Evolutionary conservation across 2,888 invertebrate genomes (phyloP), one percentile per base, ranked within the genome.

Genomic region (Cetonia aurata): DNA sequence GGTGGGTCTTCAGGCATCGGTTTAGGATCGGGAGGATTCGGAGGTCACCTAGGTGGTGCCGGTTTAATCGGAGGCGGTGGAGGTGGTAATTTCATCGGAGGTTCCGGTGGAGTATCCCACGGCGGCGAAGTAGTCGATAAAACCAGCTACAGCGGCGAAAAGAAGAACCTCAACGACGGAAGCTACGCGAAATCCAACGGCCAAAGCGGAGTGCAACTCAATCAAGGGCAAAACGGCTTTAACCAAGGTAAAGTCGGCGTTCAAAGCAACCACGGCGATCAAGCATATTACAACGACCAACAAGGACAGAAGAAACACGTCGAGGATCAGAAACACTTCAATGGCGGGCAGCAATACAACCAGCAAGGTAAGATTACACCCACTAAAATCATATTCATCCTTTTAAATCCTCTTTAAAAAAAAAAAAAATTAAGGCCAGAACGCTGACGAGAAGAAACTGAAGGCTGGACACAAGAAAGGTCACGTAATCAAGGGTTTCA

Each of bases 401-500:
- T 44, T 44, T 44, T 44, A 70, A 59, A 70, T 56, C 72, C 74
- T n/a, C n/a, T n/a, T n/a, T n/a, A n/a, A n/a, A n/a, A n/a, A n/a
- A n/a, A n/a, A n/a, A n/a, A n/a, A n/a, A n/a, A n/a, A n/a, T n/a
- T 67, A 37, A 83, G 83, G 83, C 85, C 87, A 87, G 72, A 88
- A 88, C 68, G 88, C 88, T 67, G 87, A 86, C 66, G 86, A 88
- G 73, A 76, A 88, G 41, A 88, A 88, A 70, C 86, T 87, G 75
- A 87, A 88, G 3, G 86, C 87, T 66, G 88, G 88, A 53, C 89
- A 90, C 80, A 89, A 89, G 77, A 90, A 90, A 74, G 90, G 90
- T 0, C 90, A 90, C 79, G 86, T 87, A 12, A 88, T 89, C 80
- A 90, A 90, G 80, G 90, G 90, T n/a, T 90, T 88, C 81, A 90